These are phyloP conservation scores for Ascidia mentula DNA, from an alignment of 23 tunicate genomes.

Conservation along the genomic window DNA sequence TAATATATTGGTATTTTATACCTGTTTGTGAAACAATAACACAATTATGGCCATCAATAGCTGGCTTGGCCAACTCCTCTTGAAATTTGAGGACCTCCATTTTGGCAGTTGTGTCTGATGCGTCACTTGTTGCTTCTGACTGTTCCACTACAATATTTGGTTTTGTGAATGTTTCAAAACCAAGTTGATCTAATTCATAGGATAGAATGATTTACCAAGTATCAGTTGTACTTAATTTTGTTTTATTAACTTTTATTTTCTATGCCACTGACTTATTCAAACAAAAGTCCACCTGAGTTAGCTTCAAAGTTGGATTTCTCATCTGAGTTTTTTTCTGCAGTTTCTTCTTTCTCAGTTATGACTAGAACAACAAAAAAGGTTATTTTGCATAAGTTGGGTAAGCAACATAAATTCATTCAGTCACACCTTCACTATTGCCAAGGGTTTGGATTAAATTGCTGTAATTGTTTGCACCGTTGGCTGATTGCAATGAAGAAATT, in stretches of 20 bases:
- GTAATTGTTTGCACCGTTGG: background rate
- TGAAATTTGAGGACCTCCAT: conserved; percentile 10
- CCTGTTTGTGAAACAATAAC: conserved; percentile 79
- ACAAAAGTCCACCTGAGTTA: too few relatives aligned
- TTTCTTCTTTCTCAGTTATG: background rate
- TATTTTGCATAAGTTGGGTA: too few relatives aligned
- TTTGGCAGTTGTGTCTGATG: background rate
- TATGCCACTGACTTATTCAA: too few relatives aligned
- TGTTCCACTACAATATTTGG: too few relatives aligned
- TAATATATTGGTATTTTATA: background rate
- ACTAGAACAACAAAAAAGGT: background rate
- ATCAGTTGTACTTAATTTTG: too few relatives aligned
- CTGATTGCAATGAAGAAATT: background rate
- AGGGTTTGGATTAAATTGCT: background rate
- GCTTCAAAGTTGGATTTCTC: too few relatives aligned
- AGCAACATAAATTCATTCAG: too few relatives aligned
- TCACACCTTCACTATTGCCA: background rate
- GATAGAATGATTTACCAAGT: too few relatives aligned
- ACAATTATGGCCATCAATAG: conserved; percentile 55
- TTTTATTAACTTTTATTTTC: too few relatives aligned
- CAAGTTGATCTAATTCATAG: too few relatives aligned
- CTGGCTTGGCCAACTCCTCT: conserved; percentile 50
- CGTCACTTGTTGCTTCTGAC: too few relatives aligned
- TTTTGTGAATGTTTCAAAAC: too few relatives aligned
- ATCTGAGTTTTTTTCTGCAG: background rate